A percentile compares a stretch with the other conserved stretches of the same genome.
These are phyloP conservation scores for Tinamus major DNA, from an alignment of 2,797 vertebrate species.

Conservation along the genomic window DNA sequence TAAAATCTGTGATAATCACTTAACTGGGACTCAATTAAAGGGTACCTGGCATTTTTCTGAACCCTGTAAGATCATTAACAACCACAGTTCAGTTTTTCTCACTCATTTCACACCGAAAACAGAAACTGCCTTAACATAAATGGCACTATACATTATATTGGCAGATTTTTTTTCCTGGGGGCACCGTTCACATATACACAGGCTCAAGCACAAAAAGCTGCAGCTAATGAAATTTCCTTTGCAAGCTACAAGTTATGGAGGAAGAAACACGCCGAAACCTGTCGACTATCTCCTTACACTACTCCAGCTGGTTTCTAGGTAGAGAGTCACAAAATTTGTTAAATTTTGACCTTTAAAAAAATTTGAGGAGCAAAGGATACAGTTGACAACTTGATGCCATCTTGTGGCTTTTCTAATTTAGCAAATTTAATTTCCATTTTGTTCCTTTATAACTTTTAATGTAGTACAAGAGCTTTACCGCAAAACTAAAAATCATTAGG, in stretches of 20 bases:
- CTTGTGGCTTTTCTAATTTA: conserved; percentile 34
- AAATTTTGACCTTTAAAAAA: neutral
- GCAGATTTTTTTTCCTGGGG: neutral
- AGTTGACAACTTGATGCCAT: conserved; percentile 44
- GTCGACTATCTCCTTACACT: neutral
- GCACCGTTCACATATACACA: neutral
- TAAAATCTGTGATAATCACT: neutral
- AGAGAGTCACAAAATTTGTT: neutral
- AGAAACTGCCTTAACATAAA: neutral
- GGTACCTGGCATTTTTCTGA: neutral
- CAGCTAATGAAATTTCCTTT: neutral
- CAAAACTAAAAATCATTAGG: neutral
- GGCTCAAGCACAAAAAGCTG: neutral
- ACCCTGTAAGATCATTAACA: neutral
- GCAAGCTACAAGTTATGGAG: neutral
- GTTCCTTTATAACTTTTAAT: neutral
- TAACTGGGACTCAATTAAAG: neutral
- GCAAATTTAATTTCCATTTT: neutral
- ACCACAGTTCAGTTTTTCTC: neutral
- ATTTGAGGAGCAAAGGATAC: neutral
- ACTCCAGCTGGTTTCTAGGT: neutral
- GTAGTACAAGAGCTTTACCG: neutral
- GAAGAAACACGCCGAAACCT: neutral
- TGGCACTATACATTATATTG: accelerated
- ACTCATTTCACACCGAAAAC: neutral